A percentile compares a stretch with the other conserved stretches of the same genome.
phyloP scores from a whole-genome alignment of 2,113 vertebrate species.

The Rhinoderma darwinii region DNA sequence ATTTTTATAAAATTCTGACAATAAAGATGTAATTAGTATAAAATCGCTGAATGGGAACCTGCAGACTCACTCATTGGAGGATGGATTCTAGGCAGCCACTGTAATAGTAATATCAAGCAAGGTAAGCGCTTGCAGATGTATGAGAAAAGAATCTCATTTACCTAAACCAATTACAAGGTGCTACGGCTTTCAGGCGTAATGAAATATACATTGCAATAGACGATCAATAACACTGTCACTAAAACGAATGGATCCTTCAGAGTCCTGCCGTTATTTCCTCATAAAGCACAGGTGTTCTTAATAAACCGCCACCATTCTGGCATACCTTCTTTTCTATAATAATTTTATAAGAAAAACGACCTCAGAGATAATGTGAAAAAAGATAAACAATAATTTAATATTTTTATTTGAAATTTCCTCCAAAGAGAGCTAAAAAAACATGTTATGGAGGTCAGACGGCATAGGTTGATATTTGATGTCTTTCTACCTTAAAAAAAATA shows the following conservation, averaged over 20 bases:
- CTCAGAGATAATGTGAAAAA: slow-evolving; percentile 22
- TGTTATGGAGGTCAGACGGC: slow-evolving; percentile 17
- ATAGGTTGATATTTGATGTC: not conserved
- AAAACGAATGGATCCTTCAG: slow-evolving; percentile 60
- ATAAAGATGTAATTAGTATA: slow-evolving; percentile 42
- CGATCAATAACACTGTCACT: slow-evolving; percentile 59
- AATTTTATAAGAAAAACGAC: slow-evolving; percentile 52
- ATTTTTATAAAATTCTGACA: slow-evolving; percentile 41
- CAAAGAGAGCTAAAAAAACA: not conserved
- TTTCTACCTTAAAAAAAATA: not conserved
- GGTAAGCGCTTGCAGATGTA: slow-evolving; percentile 53
- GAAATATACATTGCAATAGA: slow-evolving; percentile 58
- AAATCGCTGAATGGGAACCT: slow-evolving; percentile 26
- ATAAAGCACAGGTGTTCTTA: slow-evolving; percentile 60
- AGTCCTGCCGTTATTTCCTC: slow-evolving; percentile 56
- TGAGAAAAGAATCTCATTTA: slow-evolving; percentile 58
- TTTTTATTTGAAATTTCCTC: slow-evolving; percentile 21
- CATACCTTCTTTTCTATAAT: slow-evolving; percentile 41
- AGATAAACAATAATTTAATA: slow-evolving; percentile 49
- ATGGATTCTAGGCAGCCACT: slow-evolving; percentile 30
- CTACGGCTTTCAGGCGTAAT: slow-evolving; percentile 56
- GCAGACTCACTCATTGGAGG: slow-evolving; percentile 13
- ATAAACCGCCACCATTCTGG: slow-evolving; percentile 44
- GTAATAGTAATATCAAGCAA: slow-evolving; percentile 53
- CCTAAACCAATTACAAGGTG: slow-evolving; percentile 59